Conservation (phyloP, 1,140 invertebrate genomes). For the Eumeta japonica region DNA sequence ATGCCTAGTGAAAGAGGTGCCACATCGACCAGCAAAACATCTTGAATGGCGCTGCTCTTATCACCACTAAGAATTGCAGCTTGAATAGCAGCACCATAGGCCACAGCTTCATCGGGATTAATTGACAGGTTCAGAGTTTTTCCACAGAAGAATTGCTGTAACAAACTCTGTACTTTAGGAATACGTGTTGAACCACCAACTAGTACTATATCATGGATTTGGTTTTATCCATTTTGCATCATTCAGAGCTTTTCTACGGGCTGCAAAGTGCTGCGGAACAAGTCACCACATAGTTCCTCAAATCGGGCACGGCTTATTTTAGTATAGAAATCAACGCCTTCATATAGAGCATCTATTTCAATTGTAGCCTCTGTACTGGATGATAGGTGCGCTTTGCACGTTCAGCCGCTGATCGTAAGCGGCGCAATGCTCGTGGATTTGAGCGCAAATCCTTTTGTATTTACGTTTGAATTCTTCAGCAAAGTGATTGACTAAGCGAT, state of each 20-base stretch:
- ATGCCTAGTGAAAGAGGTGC: conserved; percentile 61
- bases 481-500: no score
- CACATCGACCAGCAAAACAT: conserved; percentile 58
- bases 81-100: conserved; percentile 54
- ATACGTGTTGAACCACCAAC: conserved; percentile 71
- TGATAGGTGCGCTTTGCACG: conserved; percentile 55
- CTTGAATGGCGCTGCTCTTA: conserved; percentile 59
- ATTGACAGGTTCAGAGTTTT: conserved; percentile 56
- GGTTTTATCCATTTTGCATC: conserved; percentile 70
- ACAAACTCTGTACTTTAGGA: conserved; percentile 55
- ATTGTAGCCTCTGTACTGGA: conserved; percentile 55
- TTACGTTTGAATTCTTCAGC: no score
- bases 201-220: conserved; percentile 69
- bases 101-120: conserved; percentile 56
- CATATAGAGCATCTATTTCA: conserved; percentile 54
- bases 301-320: conserved; percentile 51
- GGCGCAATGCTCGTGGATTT: conserved; percentile 54
- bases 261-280: conserved; percentile 52
- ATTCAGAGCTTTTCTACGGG: conserved; percentile 62
- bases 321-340: conserved; percentile 55
- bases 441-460: no score
- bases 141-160: conserved; percentile 53
- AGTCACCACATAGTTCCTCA: conserved; percentile 54
- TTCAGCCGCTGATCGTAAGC: conserved; percentile 64
- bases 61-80: conserved; percentile 50